Evolutionary conservation across 2,888 invertebrate species (phyloP).

Genomic region (Ypsolopha scabrella): DNA sequence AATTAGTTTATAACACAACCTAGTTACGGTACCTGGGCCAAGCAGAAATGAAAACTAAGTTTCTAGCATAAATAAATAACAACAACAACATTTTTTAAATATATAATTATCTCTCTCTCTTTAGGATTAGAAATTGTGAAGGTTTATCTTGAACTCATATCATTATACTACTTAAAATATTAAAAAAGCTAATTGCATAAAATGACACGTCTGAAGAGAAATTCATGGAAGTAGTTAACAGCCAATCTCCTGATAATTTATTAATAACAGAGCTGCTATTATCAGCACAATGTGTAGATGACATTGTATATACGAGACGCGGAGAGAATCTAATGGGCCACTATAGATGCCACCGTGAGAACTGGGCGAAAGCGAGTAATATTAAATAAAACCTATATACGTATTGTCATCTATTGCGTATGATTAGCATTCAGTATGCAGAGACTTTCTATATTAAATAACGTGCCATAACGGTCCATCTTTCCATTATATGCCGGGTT

Average conservation of each 20-base stretch:
- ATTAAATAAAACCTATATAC: conserved; percentile 9
- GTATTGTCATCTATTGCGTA: conserved; percentile 8
- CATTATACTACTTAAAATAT: too few relatives aligned
- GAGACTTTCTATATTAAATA: conserved; percentile 20
- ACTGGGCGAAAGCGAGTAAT: conserved; percentile 12
- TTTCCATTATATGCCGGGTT: conserved; percentile 6
- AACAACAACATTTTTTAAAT: too few relatives aligned
- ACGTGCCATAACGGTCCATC: conserved; percentile 17
- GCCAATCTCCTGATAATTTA: conserved; percentile 3
- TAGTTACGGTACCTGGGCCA: too few relatives aligned
- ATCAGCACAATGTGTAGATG: conserved; percentile 3
- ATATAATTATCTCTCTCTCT: too few relatives aligned
- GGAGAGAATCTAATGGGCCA: not conserved
- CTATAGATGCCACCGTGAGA: conserved; percentile 6
- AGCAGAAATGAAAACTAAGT: too few relatives aligned
- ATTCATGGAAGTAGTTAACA: too few relatives aligned
- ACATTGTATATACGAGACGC: conserved; percentile 2
- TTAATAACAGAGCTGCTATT: conserved; percentile 8
- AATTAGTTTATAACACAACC: too few relatives aligned
- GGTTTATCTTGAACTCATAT: too few relatives aligned
- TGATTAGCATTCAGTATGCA: conserved; percentile 17
- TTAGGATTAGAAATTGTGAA: too few relatives aligned
- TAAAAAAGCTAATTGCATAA: too few relatives aligned
- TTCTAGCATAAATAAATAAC: too few relatives aligned
- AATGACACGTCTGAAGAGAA: too few relatives aligned